Base-by-base conservation (phyloP, 2,797 vertebrate genomes). In the Echeneis naucrates region DNA sequence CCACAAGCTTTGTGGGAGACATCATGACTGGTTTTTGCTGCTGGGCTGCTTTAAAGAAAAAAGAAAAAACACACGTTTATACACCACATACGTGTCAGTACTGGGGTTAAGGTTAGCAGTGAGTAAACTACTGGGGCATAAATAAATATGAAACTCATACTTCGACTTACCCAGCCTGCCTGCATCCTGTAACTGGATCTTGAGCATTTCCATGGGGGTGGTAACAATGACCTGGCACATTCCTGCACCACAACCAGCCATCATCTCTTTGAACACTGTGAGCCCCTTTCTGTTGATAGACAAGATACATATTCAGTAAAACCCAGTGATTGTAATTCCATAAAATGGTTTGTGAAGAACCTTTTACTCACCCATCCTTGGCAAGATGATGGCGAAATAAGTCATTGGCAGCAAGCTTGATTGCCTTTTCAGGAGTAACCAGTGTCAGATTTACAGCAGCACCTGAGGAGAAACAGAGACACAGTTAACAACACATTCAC, bases 131-230 rank as follows among this genome's bases (percentile, higher is more conserved):
- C 26, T 11, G 12, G 4, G 52, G 8, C 1, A 3, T 35, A 24
- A 52, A 9, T 48, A 1, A 17, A 5, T 11, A 40, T 40, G 0
- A 59, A 9, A 2, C 5, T 1, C 30, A 0, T 14, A 3, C 47
- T 24, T n/a, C n/a, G n/a, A n/a, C 87, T 89, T 72, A 95, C 95
- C 91, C 2, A 96, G 70, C 86, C 95, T 92, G 37, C 95, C 95
- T 8, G 95, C 95, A 72, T 96, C 95, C 78, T 96, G 95, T 0
- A 96, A 81, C 80, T 96, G 95, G 58, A 96, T 96, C 90, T 96
- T 96, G 4, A 96, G 94, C 95, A 96, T 96, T 80, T 96, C 95
- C 95, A 96, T 96, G 1, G 95, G 95, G 32, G 95, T 96, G 10
- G 95, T 96, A 70, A 96, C 52, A 58, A 96, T 50, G n/a, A 96